Conservation (phyloP, 1,140 invertebrate genomes). For the Ganaspis sp. region DNA sequence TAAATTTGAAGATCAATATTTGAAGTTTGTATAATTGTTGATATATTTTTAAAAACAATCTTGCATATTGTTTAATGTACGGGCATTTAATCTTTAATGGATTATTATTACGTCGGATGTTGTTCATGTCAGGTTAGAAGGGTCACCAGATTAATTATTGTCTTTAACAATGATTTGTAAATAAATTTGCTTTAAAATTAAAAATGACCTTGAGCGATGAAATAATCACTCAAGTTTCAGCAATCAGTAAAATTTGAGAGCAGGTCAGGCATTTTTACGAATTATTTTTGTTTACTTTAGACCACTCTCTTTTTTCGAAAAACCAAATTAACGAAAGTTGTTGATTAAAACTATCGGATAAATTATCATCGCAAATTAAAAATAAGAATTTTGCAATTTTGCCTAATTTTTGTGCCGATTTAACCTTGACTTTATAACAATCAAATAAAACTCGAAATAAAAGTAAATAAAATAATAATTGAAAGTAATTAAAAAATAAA, state of each 20-base stretch:
- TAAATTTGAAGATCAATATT: too few relatives aligned
- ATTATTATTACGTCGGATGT: slow-evolving; percentile 20
- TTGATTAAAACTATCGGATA: background rate
- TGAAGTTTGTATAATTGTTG: too few relatives aligned
- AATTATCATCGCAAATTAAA: too few relatives aligned
- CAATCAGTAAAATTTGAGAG: background rate
- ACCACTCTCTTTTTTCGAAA: background rate
- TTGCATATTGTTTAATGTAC: background rate
- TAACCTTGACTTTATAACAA: too few relatives aligned
- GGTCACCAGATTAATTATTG: background rate
- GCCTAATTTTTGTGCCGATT: too few relatives aligned
- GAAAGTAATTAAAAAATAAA: too few relatives aligned
- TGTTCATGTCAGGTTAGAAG: background rate
- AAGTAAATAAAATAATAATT: too few relatives aligned
- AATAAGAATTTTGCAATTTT: too few relatives aligned
- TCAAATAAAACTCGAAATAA: too few relatives aligned
- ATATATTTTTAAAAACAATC: too few relatives aligned
- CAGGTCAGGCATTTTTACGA: background rate
- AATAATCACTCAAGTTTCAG: background rate
- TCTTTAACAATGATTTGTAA: slow-evolving; percentile 3
- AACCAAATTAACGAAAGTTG: background rate
- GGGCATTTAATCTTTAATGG: slow-evolving; percentile 1
- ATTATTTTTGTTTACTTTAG: background rate
- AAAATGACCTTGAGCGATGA: slow-evolving; percentile 14
- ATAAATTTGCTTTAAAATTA: background rate